Evolutionary conservation across 2,113 vertebrate species (phyloP), one percentile per base, ranked within the genome.

Genomic region (Vulpes vulpes): DNA sequence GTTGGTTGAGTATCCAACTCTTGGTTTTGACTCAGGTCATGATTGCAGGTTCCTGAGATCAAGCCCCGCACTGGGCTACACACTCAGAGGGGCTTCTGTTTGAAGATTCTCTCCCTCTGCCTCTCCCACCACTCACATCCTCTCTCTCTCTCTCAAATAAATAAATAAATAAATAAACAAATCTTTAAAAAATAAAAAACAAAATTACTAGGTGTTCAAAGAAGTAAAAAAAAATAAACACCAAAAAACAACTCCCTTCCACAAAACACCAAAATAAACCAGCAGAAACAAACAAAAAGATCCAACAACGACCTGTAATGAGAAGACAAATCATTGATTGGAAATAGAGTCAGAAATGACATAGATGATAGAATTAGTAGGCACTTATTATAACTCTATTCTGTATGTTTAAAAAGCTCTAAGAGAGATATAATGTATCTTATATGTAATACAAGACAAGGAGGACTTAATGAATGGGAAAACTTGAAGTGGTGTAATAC

Each of bases 271-370:
- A 76, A 51, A 76, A 51, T 49, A 51, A 76, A 76, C 73, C 73
- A 76, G 27, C 23, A 49, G 4, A 27, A 76, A 76, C 73, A 76
- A 76, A 76, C 23, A 27, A 30, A 76, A 27, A 51, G 43, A 76
- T 19, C 11, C 19, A 51, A 22, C 1, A 35, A 22, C 0, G 35
- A 59, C 38, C 30, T 8, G n/a, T 51, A 67, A 92, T 11, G n/a
- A 92, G 49, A 59, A 65, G 55, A 95, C 89, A 87, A 92, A 65
- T 82, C 59, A 15, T 8, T 88, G 49, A 64, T 49, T 79, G 94
- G 53, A 78, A 91, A 94, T 2, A 20, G 53, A 94, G 62, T 23
- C 55, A 91, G 53, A 78, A 91, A 62, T 78, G 53, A 57, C 20
- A 49, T 11, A 62, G 8, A 15, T 60, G 25, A 78, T 78, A 76